phyloP scores from a whole-genome alignment of 2,888 invertebrate species.

The Nomada ruficornis region DNA sequence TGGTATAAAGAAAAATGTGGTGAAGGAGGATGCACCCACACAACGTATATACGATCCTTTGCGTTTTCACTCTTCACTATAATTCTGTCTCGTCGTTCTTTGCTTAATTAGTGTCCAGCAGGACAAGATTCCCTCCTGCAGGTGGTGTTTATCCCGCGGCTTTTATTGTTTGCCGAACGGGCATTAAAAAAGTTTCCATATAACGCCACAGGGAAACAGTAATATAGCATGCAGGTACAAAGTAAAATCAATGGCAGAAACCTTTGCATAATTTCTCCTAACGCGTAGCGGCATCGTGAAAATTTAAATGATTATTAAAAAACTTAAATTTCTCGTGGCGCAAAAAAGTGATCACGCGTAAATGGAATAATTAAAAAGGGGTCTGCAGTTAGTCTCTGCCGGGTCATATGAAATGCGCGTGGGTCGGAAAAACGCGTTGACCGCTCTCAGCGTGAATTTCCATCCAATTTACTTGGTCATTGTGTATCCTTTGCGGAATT shows the following conservation, averaged over 20 bases:
- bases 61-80: constrained; percentile 27
- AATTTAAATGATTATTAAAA: neutral
- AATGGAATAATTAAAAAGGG: constrained; percentile 31
- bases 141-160: neutral
- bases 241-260: too few species aligned
- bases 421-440: constrained; percentile 42
- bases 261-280: too few species aligned
- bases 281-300: neutral
- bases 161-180: constrained; percentile 9
- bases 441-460: constrained; percentile 52
- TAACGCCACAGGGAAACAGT: too few species aligned
- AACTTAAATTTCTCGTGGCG: neutral
- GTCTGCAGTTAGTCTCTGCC: neutral
- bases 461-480: constrained; percentile 58
- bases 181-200: too few species aligned
- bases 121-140: constrained; percentile 13
- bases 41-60: constrained; percentile 39
- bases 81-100: constrained; percentile 39
- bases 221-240: too few species aligned
- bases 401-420: constrained; percentile 24
- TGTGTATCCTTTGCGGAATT: constrained; percentile 29
- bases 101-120: constrained; percentile 47
- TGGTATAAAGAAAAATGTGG: constrained; percentile 31
- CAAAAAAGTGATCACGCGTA: neutral
- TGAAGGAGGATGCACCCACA: constrained; percentile 27